A percentile compares a stretch with the other conserved stretches of the same genome.
Conservation (phyloP, 2,888 invertebrate genomes). For the Dolichomitus sp. region DNA sequence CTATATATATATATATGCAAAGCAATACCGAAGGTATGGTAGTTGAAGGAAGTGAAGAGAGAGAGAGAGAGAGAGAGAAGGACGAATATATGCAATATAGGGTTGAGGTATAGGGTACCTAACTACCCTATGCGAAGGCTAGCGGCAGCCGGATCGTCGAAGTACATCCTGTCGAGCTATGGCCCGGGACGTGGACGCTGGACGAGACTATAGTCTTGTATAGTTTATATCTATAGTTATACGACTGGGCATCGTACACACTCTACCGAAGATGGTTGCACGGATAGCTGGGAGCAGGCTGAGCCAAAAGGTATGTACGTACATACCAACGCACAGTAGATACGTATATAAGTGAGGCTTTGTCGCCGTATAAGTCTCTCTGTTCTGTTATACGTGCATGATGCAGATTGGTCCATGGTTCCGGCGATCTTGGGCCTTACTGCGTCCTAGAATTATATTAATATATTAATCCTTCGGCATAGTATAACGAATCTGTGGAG, state of each 20-base stretch:
- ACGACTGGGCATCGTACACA: conserved; percentile 2
- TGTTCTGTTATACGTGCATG: conserved; percentile 11
- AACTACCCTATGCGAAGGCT: conserved; percentile 17
- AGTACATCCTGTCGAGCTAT: conserved; percentile 23
- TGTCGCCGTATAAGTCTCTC: not conserved
- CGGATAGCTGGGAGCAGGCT: not conserved
- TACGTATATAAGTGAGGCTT: no score
- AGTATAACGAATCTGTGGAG: conserved; percentile 3
- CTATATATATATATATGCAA: not conserved
- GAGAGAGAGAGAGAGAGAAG: conserved; percentile 4
- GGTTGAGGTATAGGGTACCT: conserved; percentile 17
- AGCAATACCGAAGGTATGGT: conserved; percentile 1
- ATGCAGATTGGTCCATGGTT: conserved; percentile 38
- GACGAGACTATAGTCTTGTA: conserved; percentile 1
- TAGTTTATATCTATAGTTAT: conserved; percentile 10
- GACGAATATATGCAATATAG: conserved; percentile 25
- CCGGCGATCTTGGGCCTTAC: conserved; percentile 4
- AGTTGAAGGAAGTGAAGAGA: not conserved
- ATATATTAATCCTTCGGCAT: conserved; percentile 47
- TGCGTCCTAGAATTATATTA: conserved; percentile 34
- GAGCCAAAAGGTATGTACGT: not conserved
- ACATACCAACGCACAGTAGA: no score
- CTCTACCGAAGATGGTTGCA: not conserved
- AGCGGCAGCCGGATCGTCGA: conserved; percentile 29
- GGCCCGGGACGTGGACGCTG: conserved; percentile 7